Evolutionary conservation across 2,888 invertebrate species (phyloP), one percentile per base, ranked within the genome.

Genomic region (Himalopsyche anomala): DNA sequence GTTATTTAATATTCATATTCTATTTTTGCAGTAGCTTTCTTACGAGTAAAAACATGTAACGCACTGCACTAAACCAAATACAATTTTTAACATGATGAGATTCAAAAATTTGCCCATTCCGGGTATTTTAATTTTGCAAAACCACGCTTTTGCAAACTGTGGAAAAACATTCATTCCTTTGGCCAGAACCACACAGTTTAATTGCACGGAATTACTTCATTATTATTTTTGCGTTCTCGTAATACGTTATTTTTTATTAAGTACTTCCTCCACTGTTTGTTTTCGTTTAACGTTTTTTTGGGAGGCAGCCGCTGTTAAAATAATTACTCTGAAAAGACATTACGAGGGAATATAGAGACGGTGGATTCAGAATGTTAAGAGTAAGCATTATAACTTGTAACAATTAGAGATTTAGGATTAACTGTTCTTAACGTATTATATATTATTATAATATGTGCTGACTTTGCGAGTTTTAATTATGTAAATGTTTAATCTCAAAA

Each of bases 201-300:
- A 62, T 62, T 62, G 62, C 28, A 62, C 62, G 62, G 62, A 62
- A 62, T 62, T 62, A 62, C 62, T 62, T 62, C 62, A 62, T 62
- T 62, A 62, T 62, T 62, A 62, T 62, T 62, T 62, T 62, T 62
- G 62, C 62, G 62, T 62, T 62, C 62, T 28, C 62, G 62, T 62
- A 62, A 62, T 62, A 62, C 62, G 62, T 62, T 62, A 62, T 62
- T 62, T 62, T 62, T 62, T 62, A 62, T 62, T n/a, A 62, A 62
- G 62, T 62, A 62, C 62, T 62, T 62, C n/a, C 62, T 62, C 62
- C 62, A 15, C 62, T 62, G 62, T 62, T 62, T 62, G 62, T 62
- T 62, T 62, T 62, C 62, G 62, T 62, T 62, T 62, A 62, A 19
- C 62, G 28, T 62, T 62, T 62, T 62, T 62, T 62, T 5, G 19